phyloP scores from a whole-genome alignment of 2,113 vertebrate genomes.

The Aplodontia rufa region DNA sequence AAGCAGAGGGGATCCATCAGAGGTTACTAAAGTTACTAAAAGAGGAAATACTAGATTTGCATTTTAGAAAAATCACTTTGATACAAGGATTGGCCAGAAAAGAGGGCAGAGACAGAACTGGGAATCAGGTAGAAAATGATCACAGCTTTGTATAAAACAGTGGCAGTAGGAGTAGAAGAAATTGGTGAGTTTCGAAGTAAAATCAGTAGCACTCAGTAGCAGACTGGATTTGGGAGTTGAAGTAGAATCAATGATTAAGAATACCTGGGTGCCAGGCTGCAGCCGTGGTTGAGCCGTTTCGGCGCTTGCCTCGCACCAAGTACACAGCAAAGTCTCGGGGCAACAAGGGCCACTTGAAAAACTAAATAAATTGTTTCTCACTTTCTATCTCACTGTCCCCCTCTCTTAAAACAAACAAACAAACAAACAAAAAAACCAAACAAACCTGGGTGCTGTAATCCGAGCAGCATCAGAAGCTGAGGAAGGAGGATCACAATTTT shows the following conservation, averaged over 20 bases:
- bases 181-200: background rate
- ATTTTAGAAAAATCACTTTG: slow-evolving; percentile 11
- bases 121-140: background rate
- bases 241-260: background rate
- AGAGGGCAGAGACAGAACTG: slow-evolving; percentile 4
- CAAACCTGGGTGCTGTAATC: no score
- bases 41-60: background rate
- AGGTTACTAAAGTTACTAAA: slow-evolving; percentile 23
- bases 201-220: background rate
- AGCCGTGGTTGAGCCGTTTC: no score
- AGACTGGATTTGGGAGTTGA: background rate
- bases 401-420: no score
- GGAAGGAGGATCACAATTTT: no score
- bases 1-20: background rate
- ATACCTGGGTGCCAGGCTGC: background rate
- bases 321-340: no score
- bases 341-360: no score
- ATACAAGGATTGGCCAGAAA: background rate
- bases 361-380: no score
- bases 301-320: no score
- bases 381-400: no score
- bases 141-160: background rate
- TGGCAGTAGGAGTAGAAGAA: background rate
- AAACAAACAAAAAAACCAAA: no score
- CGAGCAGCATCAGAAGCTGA: no score